These are phyloP conservation scores for Amphipoea lucens DNA, from an alignment of 2,888 invertebrate species.

Conservation along the genomic window DNA sequence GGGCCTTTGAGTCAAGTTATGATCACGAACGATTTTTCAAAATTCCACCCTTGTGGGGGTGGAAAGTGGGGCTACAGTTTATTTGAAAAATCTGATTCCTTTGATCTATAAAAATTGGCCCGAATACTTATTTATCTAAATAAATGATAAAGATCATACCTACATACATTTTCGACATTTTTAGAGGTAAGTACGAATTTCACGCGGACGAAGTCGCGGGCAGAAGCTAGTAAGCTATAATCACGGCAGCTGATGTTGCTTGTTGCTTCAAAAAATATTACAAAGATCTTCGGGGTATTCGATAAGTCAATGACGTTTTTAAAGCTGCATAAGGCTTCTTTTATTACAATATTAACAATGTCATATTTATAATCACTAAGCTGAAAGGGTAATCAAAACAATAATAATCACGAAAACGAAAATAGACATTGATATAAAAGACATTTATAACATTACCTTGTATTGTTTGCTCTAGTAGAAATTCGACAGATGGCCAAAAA, in stretches of 20 bases:
- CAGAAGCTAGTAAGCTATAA: too few species aligned
- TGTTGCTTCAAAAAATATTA: not conserved
- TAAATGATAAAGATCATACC: too few species aligned
- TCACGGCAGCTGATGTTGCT: not conserved
- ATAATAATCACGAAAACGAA: slow-evolving; percentile 5
- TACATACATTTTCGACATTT: too few species aligned
- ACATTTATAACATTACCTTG: not conserved
- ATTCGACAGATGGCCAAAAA: not conserved
- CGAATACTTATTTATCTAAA: too few species aligned
- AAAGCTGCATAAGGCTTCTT: not conserved
- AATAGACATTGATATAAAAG: not conserved
- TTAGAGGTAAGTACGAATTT: too few species aligned
- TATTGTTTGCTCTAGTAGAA: slow-evolving; percentile 2
- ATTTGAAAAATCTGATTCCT: too few species aligned
- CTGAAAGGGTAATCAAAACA: not conserved
- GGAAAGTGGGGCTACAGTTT: too few species aligned
- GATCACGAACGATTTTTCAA: too few species aligned
- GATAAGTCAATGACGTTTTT: not conserved
- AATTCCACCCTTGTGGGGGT: too few species aligned
- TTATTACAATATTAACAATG: not conserved
- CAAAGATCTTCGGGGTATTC: not conserved
- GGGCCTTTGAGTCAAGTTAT: too few species aligned
- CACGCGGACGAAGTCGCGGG: too few species aligned
- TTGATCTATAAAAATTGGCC: too few species aligned
- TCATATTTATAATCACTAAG: not conserved